Evolutionary conservation across 2,888 invertebrate species (phyloP), one percentile per base, ranked within the genome.

Genomic region (Xanthia togata): DNA sequence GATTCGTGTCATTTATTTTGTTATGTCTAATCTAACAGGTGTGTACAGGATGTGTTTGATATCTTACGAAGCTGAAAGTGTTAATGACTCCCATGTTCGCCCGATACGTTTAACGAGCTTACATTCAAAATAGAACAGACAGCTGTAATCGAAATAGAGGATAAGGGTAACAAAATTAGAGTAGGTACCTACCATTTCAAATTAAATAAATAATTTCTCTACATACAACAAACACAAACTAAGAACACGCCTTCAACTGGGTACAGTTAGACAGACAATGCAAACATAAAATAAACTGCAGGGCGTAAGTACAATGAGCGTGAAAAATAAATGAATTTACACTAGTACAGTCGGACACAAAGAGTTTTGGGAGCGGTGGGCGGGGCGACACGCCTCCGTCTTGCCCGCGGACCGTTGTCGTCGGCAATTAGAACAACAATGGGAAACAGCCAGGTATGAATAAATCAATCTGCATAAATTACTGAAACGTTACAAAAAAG

Each of bases 201-300:
- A 62, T 35, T 9, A 41, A 73, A 55, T 47, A 70, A 73, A 67
- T 75, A 53, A 73, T 79, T 83, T 68, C n/a, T 60, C n/a, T 53
- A 63, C 35, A 79, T 59, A 84, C 70, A 82, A 79, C 76, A 80
- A 88, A 84, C 76, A 87, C 82, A 84, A 77, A 69, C 73, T 70
- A 64, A 35, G 35, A 82, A 68, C 86, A 87, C 88, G 90, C 91
- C 91, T 89, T 80, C 79, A 67, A 72, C 81, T 50, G 73, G 82
- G 92, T 92, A 93, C 93, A 92, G 93, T 93, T 92, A 92, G 89
- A 93, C 91, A 96, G 95, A 96, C 95, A 96, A 95, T 91, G 87
- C 93, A 94, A 93, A 94, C 93, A 94, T 91, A 89, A 92, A 93
- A 92, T 93, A 95, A 95, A 94, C 94, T 92, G 89, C 89, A 88